Base-by-base conservation (phyloP, 2,888 invertebrate genomes). In the Phymatocera aterrima region DNA sequence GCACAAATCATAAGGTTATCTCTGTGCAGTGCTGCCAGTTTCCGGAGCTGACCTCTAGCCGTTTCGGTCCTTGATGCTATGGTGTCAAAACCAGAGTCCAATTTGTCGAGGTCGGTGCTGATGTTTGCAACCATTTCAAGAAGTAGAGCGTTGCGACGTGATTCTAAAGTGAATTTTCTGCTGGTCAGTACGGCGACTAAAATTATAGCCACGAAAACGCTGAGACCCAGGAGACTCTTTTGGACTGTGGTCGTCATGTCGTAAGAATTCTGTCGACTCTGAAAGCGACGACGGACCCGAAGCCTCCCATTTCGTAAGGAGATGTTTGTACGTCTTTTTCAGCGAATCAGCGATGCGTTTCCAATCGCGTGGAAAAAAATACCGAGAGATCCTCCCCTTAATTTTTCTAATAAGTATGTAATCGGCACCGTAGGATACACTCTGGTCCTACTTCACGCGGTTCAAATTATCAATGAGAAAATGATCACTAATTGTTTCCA, bases 111-210 rank as follows among this genome's bases (percentile, higher is more conserved):
- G n/a, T 82, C 83, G 31, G 79, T 85, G 82, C 87, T 88, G 31
- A 87, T 82, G 72, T 88, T 88, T 15, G 83, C 83, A 31, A 88
- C 82, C 80, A 86, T 82, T 68, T 86, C 85, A 21, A 85, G 82
- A 4, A 83, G 64, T 24, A 83, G 8, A 15, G 79, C 70, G 64
- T 84, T 79, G 24, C 82, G 83, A 8, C 82, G 82, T 8, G 82
- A 51, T 5, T 86, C 85, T 10, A 83, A 48, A 2, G 40, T 70
- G 68, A 83, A 65, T 43, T 77, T 80, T 28, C 80, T 84, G 40
- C 81, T 81, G 6, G 82, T 79, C 6, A 86, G 75, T 12, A 86
- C 74, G 4, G 78, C 80, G 5, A 83, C 80, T 40, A 85, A 61
- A 31, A 82, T 79, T 54, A 87, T 40, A 15, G 80, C 80, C 65